Percentiles rank a stretch among this genome's conserved stretches.
phyloP scores from a whole-genome alignment of 2,888 invertebrate genomes.

The Therioaphis trifolii region DNA sequence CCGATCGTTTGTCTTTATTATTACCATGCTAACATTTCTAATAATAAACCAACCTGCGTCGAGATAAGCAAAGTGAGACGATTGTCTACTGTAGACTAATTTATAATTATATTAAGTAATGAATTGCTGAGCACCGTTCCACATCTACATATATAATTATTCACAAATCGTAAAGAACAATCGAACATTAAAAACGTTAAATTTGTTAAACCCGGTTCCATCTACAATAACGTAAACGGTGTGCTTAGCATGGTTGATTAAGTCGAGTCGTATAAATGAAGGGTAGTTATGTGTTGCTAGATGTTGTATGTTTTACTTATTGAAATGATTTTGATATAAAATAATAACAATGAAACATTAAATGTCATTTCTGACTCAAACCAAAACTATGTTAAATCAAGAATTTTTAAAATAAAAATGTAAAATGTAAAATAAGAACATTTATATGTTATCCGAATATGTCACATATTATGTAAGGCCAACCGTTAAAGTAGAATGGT shows the following conservation, averaged over 20 bases:
- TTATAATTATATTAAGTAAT: no score
- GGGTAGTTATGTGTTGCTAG: no score
- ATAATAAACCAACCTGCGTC: no score
- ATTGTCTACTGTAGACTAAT: no score
- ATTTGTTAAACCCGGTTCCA: background rate
- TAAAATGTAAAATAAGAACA: background rate
- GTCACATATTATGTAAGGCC: background rate
- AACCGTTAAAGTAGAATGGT: no score
- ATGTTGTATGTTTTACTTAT: background rate
- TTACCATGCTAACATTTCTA: no score
- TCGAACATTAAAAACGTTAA: background rate
- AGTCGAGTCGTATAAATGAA: background rate
- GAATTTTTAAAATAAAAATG: background rate
- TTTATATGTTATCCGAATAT: no score
- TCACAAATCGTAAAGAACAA: no score
- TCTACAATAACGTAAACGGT: background rate
- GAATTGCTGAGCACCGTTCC: no score
- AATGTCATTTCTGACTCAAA: background rate
- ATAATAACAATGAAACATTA: slow-evolving; percentile 21
- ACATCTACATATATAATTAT: no score
- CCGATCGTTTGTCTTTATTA: no score
- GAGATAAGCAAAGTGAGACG: no score
- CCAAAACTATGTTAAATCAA: background rate
- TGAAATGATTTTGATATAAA: background rate
- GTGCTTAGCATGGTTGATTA: background rate